A percentile compares a stretch with the other conserved stretches of the same genome.
Conservation (phyloP, 2,113 vertebrate species). For the Craseonycteris thonglongyai region DNA sequence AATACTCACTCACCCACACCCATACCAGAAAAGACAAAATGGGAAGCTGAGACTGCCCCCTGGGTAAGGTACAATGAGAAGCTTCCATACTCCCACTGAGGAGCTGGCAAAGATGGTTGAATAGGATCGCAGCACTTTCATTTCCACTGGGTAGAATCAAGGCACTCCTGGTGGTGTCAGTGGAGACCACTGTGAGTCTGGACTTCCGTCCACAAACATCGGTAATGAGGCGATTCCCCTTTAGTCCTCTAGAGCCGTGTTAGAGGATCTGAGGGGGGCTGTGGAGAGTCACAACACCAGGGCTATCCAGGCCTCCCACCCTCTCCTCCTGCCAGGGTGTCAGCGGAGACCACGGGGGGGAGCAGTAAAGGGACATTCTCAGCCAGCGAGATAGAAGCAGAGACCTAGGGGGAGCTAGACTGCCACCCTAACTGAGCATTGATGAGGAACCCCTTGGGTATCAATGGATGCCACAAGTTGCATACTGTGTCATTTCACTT, state of each 20-base stretch:
- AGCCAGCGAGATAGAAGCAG: background rate
- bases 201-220: background rate
- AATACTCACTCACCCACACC: background rate
- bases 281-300: background rate
- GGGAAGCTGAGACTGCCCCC: background rate
- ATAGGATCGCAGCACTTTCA: background rate
- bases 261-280: background rate
- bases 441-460: background rate
- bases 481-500: background rate
- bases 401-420: background rate
- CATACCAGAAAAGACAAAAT: background rate
- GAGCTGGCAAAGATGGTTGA: background rate
- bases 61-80: background rate
- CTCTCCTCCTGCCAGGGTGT: background rate
- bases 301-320: background rate
- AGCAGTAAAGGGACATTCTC: background rate
- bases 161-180: background rate
- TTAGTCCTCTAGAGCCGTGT: background rate
- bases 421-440: background rate
- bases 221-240: background rate
- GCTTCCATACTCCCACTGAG: background rate
- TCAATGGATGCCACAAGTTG: background rate
- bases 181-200: background rate
- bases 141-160: fast-evolving
- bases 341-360: background rate